Conservation (phyloP, 2,797 vertebrate species). For the Heteromormyrus szaboi region DNA sequence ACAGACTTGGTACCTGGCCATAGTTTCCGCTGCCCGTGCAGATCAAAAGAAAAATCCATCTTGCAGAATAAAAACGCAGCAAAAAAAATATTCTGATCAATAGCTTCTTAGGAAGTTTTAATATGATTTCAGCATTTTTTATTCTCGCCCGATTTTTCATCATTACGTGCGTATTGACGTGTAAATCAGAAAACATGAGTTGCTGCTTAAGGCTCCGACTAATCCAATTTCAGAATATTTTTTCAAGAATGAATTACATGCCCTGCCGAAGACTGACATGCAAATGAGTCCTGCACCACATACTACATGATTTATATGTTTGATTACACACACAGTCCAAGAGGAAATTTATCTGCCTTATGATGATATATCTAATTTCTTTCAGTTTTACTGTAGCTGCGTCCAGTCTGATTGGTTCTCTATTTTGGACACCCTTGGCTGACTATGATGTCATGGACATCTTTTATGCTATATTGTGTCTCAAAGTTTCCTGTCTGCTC, state of each 20-base stretch:
- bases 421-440: not conserved
- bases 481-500: not conserved
- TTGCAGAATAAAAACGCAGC: not conserved
- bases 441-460: not conserved
- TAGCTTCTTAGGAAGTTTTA: constrained; percentile 4
- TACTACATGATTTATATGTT: constrained; percentile 6
- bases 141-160: not conserved
- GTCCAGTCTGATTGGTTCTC: not conserved
- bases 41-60: not conserved
- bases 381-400: not conserved
- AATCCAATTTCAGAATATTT: constrained; percentile 6
- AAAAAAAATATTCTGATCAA: not conserved
- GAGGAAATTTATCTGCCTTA: not conserved
- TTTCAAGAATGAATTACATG: not conserved
- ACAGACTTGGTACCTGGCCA: not conserved
- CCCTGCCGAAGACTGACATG: not conserved
- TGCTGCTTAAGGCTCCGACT: not conserved
- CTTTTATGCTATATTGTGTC: not conserved
- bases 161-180: not conserved
- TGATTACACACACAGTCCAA: not conserved
- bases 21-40: not conserved
- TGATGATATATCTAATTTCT: not conserved
- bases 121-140: constrained; percentile 15
- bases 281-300: not conserved
- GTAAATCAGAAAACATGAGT: constrained; percentile 5